A percentile compares a stretch with the other conserved stretches of the same genome.
Conservation (phyloP, 2,888 invertebrate species). For the Hetaerina titia region DNA sequence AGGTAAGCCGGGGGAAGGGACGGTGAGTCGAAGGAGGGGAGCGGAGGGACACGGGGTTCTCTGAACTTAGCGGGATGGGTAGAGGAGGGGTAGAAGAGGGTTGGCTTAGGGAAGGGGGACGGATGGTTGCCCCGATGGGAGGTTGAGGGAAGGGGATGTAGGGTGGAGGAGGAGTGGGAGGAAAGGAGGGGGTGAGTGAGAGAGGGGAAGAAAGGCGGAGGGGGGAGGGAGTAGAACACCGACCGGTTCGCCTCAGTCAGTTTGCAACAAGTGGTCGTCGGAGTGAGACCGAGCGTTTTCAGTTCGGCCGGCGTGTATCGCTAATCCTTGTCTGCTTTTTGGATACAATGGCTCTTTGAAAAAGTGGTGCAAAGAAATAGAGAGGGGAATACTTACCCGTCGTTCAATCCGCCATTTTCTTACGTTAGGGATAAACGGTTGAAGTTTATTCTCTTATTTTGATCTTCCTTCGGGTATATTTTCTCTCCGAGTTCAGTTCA, state of each 20-base stretch:
- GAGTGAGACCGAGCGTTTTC: neutral
- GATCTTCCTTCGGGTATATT: neutral
- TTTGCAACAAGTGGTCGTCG: constrained; percentile 18
- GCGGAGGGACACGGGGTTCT: neutral
- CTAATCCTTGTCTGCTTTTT: neutral
- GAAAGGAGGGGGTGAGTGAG: too few species aligned
- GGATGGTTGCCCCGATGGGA: neutral
- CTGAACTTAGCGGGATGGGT: neutral
- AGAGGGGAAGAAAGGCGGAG: neutral
- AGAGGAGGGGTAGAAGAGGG: neutral
- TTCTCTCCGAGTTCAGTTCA: neutral
- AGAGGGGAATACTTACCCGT: neutral
- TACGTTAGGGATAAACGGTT: neutral
- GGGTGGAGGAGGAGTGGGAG: neutral
- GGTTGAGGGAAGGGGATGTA: neutral
- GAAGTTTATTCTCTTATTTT: neutral
- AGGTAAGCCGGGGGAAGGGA: neutral
- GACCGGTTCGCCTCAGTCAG: neutral
- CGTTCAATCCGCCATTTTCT: neutral
- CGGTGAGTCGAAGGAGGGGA: neutral
- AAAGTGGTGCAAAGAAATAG: neutral
- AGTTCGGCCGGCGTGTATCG: neutral
- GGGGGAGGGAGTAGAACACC: neutral
- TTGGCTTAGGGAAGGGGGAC: neutral
- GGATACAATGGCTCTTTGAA: neutral